Conservation (phyloP, 2,797 vertebrate species). For the Bucorvus abyssinicus region DNA sequence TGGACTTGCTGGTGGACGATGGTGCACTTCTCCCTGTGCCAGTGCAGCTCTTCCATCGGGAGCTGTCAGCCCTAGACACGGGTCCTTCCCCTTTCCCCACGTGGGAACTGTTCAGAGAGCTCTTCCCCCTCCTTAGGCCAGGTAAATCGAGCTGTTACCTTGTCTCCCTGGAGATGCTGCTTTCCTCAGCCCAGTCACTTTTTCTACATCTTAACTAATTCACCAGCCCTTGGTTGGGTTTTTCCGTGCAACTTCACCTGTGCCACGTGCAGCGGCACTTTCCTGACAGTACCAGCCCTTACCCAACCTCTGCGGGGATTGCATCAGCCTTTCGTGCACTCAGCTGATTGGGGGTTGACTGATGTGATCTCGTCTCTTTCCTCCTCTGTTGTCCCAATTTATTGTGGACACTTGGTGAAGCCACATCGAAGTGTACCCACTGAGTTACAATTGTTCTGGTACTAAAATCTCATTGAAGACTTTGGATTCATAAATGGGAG, state of each 20-base stretch:
- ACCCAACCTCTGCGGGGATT: background rate
- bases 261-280: accelerated
- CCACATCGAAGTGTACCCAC: background rate
- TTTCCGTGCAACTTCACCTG: background rate
- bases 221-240: accelerated
- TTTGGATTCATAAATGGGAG: background rate
- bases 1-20: background rate
- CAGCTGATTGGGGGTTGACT: background rate
- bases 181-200: background rate
- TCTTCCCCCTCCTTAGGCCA: background rate
- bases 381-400: background rate
- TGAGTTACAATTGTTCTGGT: background rate
- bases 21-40: background rate
- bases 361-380: background rate
- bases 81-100: background rate
- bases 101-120: background rate
- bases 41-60: background rate
- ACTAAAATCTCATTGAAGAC: background rate
- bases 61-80: background rate
- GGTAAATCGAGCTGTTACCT: background rate
- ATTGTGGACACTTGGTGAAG: background rate
- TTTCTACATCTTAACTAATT: background rate
- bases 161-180: background rate
- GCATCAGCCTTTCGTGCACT: constrained; percentile 14
- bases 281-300: background rate